Percentiles rank a stretch among this genome's conserved stretches.
phyloP scores from a whole-genome alignment of 2,888 invertebrate genomes.

The Parnassius smintheus region DNA sequence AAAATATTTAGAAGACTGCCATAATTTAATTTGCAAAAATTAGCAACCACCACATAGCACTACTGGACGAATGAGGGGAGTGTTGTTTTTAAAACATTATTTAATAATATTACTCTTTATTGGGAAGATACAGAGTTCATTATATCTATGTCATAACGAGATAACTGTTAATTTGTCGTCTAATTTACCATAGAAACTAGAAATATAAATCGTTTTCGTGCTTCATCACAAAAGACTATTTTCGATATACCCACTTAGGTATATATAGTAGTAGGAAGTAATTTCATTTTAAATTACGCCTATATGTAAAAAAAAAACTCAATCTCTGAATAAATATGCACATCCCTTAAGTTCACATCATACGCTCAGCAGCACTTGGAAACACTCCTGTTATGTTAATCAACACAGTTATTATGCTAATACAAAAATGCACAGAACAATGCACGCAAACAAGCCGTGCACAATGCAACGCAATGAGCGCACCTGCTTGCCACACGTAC shows the following conservation, averaged over 20 bases:
- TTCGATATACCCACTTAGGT: neutral
- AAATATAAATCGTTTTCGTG: too few species aligned
- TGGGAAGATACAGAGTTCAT: too few species aligned
- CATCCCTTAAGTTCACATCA: slow-evolving; percentile 2
- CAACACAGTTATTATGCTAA: slow-evolving; percentile 26
- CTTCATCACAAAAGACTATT: neutral
- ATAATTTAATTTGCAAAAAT: too few species aligned
- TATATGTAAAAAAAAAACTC: neutral
- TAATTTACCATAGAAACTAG: too few species aligned
- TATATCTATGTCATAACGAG: too few species aligned
- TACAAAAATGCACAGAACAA: slow-evolving; percentile 25
- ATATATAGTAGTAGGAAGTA: neutral
- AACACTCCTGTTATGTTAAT: slow-evolving; percentile 26
- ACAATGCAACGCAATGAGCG: slow-evolving; percentile 17
- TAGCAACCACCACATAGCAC: too few species aligned
- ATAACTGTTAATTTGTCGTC: too few species aligned
- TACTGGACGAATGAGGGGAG: too few species aligned
- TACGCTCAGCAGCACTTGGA: slow-evolving; percentile 10
- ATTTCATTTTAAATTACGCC: neutral
- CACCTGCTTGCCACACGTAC: slow-evolving; percentile 23
- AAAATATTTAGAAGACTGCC: too few species aligned
- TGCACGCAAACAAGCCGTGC: slow-evolving; percentile 23
- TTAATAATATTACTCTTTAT: too few species aligned
- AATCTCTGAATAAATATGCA: slow-evolving; percentile 4
- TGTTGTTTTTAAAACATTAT: too few species aligned